Base-by-base conservation (phyloP, 2,888 invertebrate species). In the Hymenopus coronatus region DNA sequence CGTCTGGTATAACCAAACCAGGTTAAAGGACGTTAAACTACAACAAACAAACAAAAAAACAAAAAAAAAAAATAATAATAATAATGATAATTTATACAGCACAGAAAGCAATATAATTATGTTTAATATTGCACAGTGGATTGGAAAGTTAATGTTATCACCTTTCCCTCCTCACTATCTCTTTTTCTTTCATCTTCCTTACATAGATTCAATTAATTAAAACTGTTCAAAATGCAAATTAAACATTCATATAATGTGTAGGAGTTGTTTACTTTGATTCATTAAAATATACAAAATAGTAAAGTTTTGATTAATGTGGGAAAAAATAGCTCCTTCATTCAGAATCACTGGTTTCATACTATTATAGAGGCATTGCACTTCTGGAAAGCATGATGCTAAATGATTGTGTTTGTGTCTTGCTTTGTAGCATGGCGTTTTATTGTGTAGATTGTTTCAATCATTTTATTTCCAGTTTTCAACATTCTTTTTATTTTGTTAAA, bases 351-450 rank as follows among this genome's bases (percentile, higher is more conserved):
- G 28, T 87, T 87, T 87, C n/a, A 40, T 70, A 87, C 27, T n/a
- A 82, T 54, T 30, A 46, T n/a, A 81, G 86, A 28, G 7, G 25
- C 81, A 81, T 86, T 81, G 87, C 87, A 87, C 87, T 87, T 87
- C 40, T 82, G 2, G 40, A 82, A 40, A 87, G 87, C 87, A 87
- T 87, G 87, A 27, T 82, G 87, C 87, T 87, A 27, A 87, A 82
- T 70, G 54, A 70, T 70, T 70, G 54, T 70, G 81, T 87, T 30
- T 87, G 87, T 87, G 82, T 87, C 40, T 82, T 87, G 86, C 82
- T 87, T 87, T 87, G 81, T 87, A 82, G 87, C 87, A 87, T 87
- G 87, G 87, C 81, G 25, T 87, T 87, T 85, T 86, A 20, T 87
- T 82, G n/a, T 85, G 87, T 87, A 87, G 87, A 54, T 28, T 70